phyloP scores from a whole-genome alignment of 2,888 invertebrate genomes.

The Agrotis segetum region DNA sequence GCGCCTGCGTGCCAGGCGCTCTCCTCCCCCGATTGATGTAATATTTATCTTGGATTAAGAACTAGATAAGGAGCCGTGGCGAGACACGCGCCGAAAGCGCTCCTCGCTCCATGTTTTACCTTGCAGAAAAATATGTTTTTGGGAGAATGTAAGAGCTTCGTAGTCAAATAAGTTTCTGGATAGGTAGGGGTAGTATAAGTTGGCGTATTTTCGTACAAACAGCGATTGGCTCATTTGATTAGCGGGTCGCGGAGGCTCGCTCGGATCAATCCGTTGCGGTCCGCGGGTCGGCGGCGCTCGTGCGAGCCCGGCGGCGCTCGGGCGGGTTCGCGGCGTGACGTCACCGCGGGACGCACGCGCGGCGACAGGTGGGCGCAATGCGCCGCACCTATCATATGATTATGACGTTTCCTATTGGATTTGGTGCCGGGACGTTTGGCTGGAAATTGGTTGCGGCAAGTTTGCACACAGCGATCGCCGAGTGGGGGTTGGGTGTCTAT shows the following conservation, averaged over 20 bases:
- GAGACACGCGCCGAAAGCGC: constrained; percentile 71
- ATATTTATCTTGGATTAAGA: constrained; percentile 91
- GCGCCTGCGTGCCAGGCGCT: constrained; percentile 73
- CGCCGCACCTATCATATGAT: constrained; percentile 90
- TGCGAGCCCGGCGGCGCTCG: constrained; percentile 71
- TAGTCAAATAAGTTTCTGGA: constrained; percentile 24
- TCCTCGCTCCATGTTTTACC: constrained; percentile 49
- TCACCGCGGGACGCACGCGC: constrained; percentile 89
- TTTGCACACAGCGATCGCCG: constrained; percentile 70
- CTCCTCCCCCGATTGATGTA: constrained; percentile 89
- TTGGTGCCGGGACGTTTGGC: constrained; percentile 74
- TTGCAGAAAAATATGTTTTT: constrained; percentile 48
- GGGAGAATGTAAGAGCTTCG: constrained; percentile 2
- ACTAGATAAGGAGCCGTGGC: constrained; percentile 84
- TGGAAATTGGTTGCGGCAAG: constrained; percentile 80
- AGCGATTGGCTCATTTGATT: constrained; percentile 77
- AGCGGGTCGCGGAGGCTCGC: constrained; percentile 73
- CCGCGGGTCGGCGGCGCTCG: constrained; percentile 71
- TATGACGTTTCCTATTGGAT: constrained; percentile 88
- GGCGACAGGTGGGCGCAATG: constrained; percentile 90
- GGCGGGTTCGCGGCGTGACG: constrained; percentile 80
- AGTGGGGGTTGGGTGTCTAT: constrained; percentile 58
- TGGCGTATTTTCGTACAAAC: constrained; percentile 61
- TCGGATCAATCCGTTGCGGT: constrained; percentile 85
- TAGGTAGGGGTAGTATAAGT: constrained; percentile 36